Evolutionary conservation across 2,797 vertebrate species (phyloP), one percentile per base, ranked within the genome.

Genomic region (Ispidina lecontei): DNA sequence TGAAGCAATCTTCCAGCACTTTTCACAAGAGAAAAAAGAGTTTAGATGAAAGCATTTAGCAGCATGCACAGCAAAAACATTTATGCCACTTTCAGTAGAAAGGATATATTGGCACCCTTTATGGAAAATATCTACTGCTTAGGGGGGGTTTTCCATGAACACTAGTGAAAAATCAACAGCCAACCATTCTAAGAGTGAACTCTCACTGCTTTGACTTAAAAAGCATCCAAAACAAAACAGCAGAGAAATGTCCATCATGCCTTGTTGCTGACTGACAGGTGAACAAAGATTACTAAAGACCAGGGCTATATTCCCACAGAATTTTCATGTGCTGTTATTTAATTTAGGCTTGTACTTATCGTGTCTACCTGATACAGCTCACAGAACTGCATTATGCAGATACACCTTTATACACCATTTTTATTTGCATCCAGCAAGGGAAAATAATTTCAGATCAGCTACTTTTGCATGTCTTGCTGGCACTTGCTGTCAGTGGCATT

Each of bases 371-470:
- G 33, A 56, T 59, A 54, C 20, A 37, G 72, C 12, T 65, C 31
- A 5, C 63, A 62, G 62, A 77, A 93, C 76, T 89, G 75, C 59
- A 75, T 92, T 89, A 26, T 29, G 70, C 77, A 68, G 67, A 22
- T 28, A 39, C n/a, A 71, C 5, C 2, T 90, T 64, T 69, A 54
- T 41, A 62, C 28, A 41, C n/a, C n/a, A 7, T 9, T 92, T 86
- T 70, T 52, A 84, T 93, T 94, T 96, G 73, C 82, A 81, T 79
- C 63, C 56, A 73, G 67, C 81, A 78, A 86, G 54, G 71, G 49
- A 76, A 87, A 84, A 70, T 65, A 41, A 76, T 90, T 94, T 93
- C 80, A 84, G 60, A 84, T 64, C 80, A 79, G 60, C 60, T 33
- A 7, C 41, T 86, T 86, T 41, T 88, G 55, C 63, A 49, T 72